Conservation (phyloP, 2,888 invertebrate species). For the Eledone cirrhosa region DNA sequence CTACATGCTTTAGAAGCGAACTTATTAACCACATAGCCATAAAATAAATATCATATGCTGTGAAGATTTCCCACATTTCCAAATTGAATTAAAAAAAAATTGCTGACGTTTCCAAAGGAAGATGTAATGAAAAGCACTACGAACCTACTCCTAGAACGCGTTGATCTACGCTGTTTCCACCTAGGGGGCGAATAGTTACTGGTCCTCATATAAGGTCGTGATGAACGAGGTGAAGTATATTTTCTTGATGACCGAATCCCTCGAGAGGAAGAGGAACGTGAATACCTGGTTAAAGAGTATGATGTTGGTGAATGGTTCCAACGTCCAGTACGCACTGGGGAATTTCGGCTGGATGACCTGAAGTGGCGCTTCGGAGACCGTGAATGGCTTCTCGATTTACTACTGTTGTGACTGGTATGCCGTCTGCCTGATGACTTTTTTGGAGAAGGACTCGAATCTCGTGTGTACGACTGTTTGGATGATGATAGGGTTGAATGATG, state of each 20-base stretch:
- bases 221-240: constrained; percentile 17
- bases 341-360: neutral
- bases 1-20: too few relatives aligned
- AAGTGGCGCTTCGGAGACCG: neutral
- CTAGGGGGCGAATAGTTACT: constrained; percentile 2
- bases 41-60: too few relatives aligned
- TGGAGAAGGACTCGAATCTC: neutral
- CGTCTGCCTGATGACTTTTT: constrained; percentile 11
- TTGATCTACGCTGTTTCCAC: constrained; percentile 14
- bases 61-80: too few relatives aligned
- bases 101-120: too few relatives aligned
- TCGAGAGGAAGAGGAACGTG: neutral
- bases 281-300: neutral
- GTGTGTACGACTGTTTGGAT: neutral
- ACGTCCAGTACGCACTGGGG: neutral
- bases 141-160: constrained; percentile 16
- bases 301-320: constrained; percentile 25
- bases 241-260: constrained; percentile 13
- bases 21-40: too few relatives aligned
- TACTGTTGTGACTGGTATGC: constrained; percentile 15
- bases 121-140: neutral
- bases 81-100: too few relatives aligned
- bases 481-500: neutral
- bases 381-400: constrained; percentile 27
- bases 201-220: neutral